Conservation (phyloP, 2,113 vertebrate species). For the Cyprinodon brontotheroides region DNA sequence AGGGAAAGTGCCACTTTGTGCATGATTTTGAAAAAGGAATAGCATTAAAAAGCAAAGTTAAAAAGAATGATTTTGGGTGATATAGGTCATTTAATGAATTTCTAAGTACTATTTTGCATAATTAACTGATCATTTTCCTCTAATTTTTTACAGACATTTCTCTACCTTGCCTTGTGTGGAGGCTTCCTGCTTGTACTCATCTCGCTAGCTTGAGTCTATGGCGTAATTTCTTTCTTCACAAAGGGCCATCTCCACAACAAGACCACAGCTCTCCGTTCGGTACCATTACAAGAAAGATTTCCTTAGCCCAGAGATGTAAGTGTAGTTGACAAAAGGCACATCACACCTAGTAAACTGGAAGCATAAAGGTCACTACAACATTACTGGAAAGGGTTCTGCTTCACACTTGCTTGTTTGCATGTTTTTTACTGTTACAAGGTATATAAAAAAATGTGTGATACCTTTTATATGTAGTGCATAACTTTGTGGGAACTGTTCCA, state of each 20-base stretch:
- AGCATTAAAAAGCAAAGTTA: too few species aligned
- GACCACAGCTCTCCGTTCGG: constrained; percentile 25
- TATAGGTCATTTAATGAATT: background rate
- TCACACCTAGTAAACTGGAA: constrained; percentile 10
- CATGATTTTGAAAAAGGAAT: too few species aligned
- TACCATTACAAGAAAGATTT: constrained; percentile 34
- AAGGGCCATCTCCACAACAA: constrained; percentile 15
- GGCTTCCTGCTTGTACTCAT: constrained; percentile 85
- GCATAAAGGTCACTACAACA: too few species aligned
- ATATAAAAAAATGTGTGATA: too few species aligned
- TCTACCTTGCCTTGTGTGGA: constrained; percentile 84
- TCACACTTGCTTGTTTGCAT: too few species aligned
- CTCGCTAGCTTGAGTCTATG: constrained; percentile 77
- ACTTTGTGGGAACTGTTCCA: too few species aligned
- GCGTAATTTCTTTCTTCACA: constrained; percentile 37
- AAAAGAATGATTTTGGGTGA: too few species aligned
- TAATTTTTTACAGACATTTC: constrained; percentile 84
- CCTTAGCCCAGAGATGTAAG: background rate
- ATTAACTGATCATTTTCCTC: background rate
- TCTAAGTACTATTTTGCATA: background rate
- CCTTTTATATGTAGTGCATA: too few species aligned
- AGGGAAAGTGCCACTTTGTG: too few species aligned
- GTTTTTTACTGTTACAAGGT: too few species aligned
- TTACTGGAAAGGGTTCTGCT: too few species aligned
- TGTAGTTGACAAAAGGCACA: constrained; percentile 17